phyloP scores from a whole-genome alignment of 1,140 invertebrate species.

The Gonatopus flavifemur region DNA sequence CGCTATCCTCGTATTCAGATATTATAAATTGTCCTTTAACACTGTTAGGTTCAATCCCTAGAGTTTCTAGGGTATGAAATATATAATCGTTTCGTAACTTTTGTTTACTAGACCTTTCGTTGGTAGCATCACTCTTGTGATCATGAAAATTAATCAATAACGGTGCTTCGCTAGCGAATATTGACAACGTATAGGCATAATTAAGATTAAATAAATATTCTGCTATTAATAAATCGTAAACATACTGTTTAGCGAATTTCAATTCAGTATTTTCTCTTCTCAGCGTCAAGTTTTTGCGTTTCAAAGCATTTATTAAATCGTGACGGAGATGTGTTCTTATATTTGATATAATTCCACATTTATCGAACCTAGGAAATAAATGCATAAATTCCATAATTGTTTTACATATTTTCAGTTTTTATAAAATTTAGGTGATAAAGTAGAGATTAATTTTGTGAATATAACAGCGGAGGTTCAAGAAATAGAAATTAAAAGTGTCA shows the following conservation, averaged over 20 bases:
- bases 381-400: slow-evolving; percentile 1
- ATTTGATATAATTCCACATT: slow-evolving; percentile 52
- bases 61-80: slow-evolving; percentile 45
- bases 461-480: too few species aligned
- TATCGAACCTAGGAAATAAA: slow-evolving; percentile 47
- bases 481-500: not conserved
- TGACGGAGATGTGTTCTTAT: slow-evolving; percentile 51
- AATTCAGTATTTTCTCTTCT: slow-evolving; percentile 24
- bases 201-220: slow-evolving; percentile 53
- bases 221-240: slow-evolving; percentile 53
- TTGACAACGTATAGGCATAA: slow-evolving; percentile 51
- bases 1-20: slow-evolving; percentile 37
- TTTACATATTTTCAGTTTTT: not conserved
- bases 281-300: slow-evolving; percentile 40
- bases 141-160: slow-evolving; percentile 48
- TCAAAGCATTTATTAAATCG: slow-evolving; percentile 51
- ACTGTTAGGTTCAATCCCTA: slow-evolving; percentile 44
- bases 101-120: slow-evolving; percentile 13
- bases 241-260: slow-evolving; percentile 52
- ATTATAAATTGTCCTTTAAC: slow-evolving; percentile 42
- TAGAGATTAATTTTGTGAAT: too few species aligned
- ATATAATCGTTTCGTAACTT: slow-evolving; percentile 52
- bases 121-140: slow-evolving; percentile 5
- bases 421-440: too few species aligned
- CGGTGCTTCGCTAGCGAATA: slow-evolving; percentile 55